phyloP scores from a whole-genome alignment of 2,888 invertebrate genomes.

The Clanis bilineata region DNA sequence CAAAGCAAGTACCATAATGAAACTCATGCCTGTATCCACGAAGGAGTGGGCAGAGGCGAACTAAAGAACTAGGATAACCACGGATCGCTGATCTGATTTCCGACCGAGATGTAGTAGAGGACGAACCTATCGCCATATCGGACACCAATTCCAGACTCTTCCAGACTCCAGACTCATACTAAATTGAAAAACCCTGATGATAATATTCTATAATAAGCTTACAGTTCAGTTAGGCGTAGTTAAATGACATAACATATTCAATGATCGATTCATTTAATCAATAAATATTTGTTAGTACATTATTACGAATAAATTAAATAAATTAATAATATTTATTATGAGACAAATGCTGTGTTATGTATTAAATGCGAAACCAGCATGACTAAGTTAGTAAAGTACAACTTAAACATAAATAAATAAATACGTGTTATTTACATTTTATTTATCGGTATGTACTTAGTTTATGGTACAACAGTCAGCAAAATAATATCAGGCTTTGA shows the following conservation, averaged over 20 bases:
- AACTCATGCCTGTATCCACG: too few species aligned
- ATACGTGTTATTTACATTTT: slow-evolving; percentile 69
- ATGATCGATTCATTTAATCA: slow-evolving; percentile 69
- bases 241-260: slow-evolving; percentile 35
- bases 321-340: slow-evolving; percentile 48
- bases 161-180: too few species aligned
- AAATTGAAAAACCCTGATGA: too few species aligned
- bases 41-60: too few species aligned
- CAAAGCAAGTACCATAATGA: too few species aligned
- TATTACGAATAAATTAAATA: slow-evolving; percentile 53
- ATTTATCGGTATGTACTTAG: slow-evolving; percentile 27
- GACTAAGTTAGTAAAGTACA: slow-evolving; percentile 57
- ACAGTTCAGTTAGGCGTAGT: too few species aligned
- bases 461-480: slow-evolving; percentile 29
- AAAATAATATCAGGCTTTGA: slow-evolving; percentile 10
- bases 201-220: too few species aligned
- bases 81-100: too few species aligned
- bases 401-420: slow-evolving; percentile 56
- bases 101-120: too few species aligned
- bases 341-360: slow-evolving; percentile 52
- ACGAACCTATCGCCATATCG: too few species aligned
- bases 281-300: slow-evolving; percentile 70
- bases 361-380: slow-evolving; percentile 72
- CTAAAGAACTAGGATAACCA: too few species aligned
- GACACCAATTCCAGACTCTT: too few species aligned